A percentile compares a stretch with the other conserved stretches of the same genome.
Evolutionary conservation across 1,140 invertebrate genomes (phyloP).

Genomic region (Plodia interpunctella): DNA sequence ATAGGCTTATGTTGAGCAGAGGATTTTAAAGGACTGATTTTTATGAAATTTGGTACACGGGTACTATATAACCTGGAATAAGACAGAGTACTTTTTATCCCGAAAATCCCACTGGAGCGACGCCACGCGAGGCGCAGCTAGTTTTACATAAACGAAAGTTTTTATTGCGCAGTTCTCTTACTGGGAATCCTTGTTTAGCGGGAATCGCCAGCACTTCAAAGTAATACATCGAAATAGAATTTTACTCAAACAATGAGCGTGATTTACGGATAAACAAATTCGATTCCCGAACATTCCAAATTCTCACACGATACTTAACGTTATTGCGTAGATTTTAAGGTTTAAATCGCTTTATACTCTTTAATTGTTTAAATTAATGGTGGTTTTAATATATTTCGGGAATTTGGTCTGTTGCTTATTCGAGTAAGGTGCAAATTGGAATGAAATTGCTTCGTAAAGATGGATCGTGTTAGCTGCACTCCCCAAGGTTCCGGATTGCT

Average conservation of each 20-base stretch:
- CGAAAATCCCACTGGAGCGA: too few relatives aligned
- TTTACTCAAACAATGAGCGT: slow-evolving; percentile 71
- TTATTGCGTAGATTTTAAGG: slow-evolving; percentile 24
- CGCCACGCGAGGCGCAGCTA: too few relatives aligned
- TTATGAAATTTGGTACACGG: too few relatives aligned
- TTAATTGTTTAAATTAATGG: not conserved
- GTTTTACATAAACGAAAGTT: slow-evolving; percentile 20
- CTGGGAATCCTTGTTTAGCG: slow-evolving; percentile 55
- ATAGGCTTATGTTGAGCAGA: too few relatives aligned
- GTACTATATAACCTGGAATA: too few relatives aligned
- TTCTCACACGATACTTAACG: slow-evolving; percentile 21
- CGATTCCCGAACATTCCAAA: slow-evolving; percentile 49
- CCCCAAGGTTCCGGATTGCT: slow-evolving; percentile 54
- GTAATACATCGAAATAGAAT: slow-evolving; percentile 71
- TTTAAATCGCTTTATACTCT: slow-evolving; percentile 14
- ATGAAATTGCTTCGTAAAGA: slow-evolving; percentile 34
- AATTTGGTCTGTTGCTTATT: slow-evolving; percentile 8
- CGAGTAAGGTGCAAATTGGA: slow-evolving; percentile 19
- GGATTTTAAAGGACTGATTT: too few relatives aligned
- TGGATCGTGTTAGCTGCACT: slow-evolving; percentile 61
- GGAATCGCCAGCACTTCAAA: slow-evolving; percentile 52
- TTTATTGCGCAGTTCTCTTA: slow-evolving; percentile 52
- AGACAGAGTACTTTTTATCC: too few relatives aligned
- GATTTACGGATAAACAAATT: slow-evolving; percentile 72
- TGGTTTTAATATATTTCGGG: not conserved